phyloP scores from a whole-genome alignment of 2,113 vertebrate genomes.

The Chauna torquata region DNA sequence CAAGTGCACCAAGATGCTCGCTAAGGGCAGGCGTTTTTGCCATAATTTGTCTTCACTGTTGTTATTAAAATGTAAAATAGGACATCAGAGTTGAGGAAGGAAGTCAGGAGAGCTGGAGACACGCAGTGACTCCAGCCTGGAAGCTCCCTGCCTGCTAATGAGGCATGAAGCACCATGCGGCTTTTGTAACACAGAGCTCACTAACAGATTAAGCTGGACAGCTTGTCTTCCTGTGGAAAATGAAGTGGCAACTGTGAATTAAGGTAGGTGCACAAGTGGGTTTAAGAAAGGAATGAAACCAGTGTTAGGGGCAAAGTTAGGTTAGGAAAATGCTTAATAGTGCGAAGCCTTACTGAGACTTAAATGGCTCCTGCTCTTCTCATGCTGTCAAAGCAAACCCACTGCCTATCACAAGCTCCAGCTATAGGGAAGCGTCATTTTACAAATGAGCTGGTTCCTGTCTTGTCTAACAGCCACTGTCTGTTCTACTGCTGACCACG shows the following conservation, averaged over 20 bases:
- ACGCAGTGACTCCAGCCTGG: neutral
- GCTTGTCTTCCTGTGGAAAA: neutral
- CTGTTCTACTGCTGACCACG: neutral
- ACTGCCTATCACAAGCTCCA: neutral
- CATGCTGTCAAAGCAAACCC: neutral
- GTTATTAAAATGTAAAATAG: neutral
- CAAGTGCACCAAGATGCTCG: neutral
- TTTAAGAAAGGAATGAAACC: neutral
- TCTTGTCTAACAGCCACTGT: neutral
- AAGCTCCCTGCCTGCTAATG: conserved; percentile 48
- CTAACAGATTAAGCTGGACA: conserved; percentile 29
- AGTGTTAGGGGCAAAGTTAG: neutral
- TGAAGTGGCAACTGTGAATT: neutral
- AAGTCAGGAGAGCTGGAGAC: conserved; percentile 16
- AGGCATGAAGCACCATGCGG: conserved; percentile 39
- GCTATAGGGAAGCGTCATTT: neutral
- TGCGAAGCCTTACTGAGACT: neutral
- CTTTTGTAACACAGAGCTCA: conserved; percentile 15
- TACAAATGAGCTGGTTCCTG: neutral
- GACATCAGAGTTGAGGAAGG: neutral
- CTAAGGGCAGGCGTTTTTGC: neutral
- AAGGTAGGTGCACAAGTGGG: neutral
- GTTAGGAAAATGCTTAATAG: neutral
- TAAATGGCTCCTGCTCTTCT: neutral
- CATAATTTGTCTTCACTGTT: neutral